phyloP scores from a whole-genome alignment of 2,888 invertebrate genomes.

The Odontocerum albicorne region DNA sequence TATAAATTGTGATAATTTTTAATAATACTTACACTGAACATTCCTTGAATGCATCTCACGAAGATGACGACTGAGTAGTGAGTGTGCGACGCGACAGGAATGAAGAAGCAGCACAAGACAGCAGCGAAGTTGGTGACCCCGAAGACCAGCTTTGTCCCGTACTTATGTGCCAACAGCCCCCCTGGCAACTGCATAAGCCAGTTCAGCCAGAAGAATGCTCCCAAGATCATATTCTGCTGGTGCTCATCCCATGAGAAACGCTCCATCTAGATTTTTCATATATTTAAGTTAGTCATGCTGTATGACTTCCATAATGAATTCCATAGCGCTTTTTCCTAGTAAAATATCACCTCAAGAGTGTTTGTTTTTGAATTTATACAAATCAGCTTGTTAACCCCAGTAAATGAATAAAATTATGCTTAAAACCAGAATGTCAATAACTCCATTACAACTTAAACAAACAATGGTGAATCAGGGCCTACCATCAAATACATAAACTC shows the following conservation, averaged over 20 bases:
- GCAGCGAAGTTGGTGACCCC: conserved; percentile 67
- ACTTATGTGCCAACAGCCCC: conserved; percentile 66
- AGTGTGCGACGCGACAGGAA: conserved; percentile 64
- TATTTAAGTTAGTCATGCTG: too few species aligned
- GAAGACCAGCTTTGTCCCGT: conserved; percentile 72
- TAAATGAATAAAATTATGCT: too few species aligned
- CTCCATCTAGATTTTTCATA: conserved; percentile 39
- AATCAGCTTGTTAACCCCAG: too few species aligned
- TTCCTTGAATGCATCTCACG: conserved; percentile 67
- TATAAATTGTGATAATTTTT: neutral
- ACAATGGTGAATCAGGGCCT: too few species aligned
- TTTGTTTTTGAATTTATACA: too few species aligned
- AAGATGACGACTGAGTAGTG: conserved; percentile 59
- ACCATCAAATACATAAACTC: too few species aligned
- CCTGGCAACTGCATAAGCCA: conserved; percentile 73
- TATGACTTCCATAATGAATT: too few species aligned
- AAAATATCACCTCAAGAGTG: too few species aligned
- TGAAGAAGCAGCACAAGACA: conserved; percentile 63
- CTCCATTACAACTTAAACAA: too few species aligned
- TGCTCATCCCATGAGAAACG: conserved; percentile 65
- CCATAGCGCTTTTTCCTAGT: too few species aligned
- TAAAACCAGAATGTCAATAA: too few species aligned
- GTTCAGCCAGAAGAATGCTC: conserved; percentile 74
- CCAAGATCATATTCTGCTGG: conserved; percentile 63
- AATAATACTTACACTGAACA: conserved; percentile 61